Base-by-base conservation (phyloP, 2,113 vertebrate species). In the Anas platyrhynchos region DNA sequence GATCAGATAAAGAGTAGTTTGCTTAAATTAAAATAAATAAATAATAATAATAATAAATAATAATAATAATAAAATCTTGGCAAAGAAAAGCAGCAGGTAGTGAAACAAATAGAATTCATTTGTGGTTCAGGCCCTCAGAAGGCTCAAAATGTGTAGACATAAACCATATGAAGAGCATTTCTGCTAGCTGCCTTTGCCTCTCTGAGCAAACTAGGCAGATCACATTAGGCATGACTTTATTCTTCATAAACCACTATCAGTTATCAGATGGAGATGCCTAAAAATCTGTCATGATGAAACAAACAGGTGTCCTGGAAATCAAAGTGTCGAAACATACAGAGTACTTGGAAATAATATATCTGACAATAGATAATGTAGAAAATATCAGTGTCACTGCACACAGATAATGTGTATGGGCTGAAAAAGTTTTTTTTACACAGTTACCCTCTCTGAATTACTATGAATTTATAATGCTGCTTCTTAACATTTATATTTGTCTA, bases 401-500 rank as follows among this genome's bases (percentile, higher is more conserved):
- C 26, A 52, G 71, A 69, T 59, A 69, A 50, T 59, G 63, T 31
- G 20, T 55, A n/a, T 84, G 81, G 38, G 50, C 16, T 41, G 76
- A 93, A 91, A 66, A 71, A 95, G 36, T 4, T 8, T 18, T 46
- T 86, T 87, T 88, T 69, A 65, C 36, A 65, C 32, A 50, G 56
- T 81, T 88, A 88, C 43, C 72, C 44, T 79, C 29, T 92, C 29
- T 89, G 75, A 54, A 20, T 90, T 72, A 59, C 78, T 65, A 95
- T 97, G 95, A 96, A 97, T 97, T 95, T 95, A 89, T 96, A 96
- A 96, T 94, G 76, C 36, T 83, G 7, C 61, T 72, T 86, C 58
- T 95, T 91, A 94, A 65, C 68, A 93, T 89, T 96, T 96, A 36
- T 97, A 83, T 97, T 96, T 96, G 86, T 88, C 94, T 83, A 91